phyloP scores from a whole-genome alignment of 2,113 vertebrate species.

The Sander vitreus region DNA sequence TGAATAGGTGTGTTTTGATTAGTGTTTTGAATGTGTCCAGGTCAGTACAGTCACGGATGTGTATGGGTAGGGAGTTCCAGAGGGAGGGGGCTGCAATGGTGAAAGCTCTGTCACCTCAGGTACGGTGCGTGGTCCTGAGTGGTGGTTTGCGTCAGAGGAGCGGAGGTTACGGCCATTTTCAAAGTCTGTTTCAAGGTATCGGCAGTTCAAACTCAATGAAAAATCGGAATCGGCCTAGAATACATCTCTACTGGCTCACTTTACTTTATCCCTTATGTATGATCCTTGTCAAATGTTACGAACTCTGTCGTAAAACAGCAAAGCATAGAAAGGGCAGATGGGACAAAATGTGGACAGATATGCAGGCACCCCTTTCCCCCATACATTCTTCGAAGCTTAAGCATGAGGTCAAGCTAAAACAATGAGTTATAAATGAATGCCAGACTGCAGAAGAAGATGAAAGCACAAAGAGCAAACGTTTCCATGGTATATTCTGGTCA shows the following conservation, averaged over 20 bases:
- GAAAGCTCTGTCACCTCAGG: too few species aligned
- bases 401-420: conserved; percentile 48
- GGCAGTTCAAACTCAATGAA: too few species aligned
- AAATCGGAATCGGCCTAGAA: too few species aligned
- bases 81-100: too few species aligned
- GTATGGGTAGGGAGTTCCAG: too few species aligned
- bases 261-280: not conserved
- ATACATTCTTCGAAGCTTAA: conserved; percentile 35
- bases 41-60: too few species aligned
- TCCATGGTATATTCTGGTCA: too few species aligned
- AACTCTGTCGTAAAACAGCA: not conserved
- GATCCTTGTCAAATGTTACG: not conserved
- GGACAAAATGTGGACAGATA: conserved; percentile 19
- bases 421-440: conserved; percentile 53
- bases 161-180: conserved; percentile 34
- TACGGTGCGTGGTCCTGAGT: too few species aligned
- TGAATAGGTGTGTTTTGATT: too few species aligned
- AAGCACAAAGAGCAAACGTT: conserved; percentile 9
- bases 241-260: too few species aligned
- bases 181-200: conserved; percentile 41
- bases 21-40: too few species aligned
- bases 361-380: not conserved
- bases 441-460: conserved; percentile 53
- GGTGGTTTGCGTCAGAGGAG: too few species aligned
- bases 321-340: not conserved